Base-by-base conservation (phyloP, 23 tunicate genomes). In the Aplidium turbinatum region DNA sequence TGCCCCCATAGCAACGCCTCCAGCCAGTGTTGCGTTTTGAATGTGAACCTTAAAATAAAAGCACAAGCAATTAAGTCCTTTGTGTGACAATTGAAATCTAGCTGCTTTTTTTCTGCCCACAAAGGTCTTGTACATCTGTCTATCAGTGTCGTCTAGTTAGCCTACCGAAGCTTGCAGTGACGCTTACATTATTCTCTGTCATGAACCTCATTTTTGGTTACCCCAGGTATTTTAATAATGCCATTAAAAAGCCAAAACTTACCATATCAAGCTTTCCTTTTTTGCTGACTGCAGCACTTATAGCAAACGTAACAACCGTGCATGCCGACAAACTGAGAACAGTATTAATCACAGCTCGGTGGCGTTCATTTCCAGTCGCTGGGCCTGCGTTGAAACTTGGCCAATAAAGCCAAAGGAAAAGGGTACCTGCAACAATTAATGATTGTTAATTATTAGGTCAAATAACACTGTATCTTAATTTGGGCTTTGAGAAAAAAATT, bases 371-470 rank as follows among this genome's bases (percentile, higher is more conserved):
- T 0, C 87, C 99, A 13, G 21, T 35, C 3, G 92, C 96, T 1
- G 99, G 99, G 1, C 82, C 92, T n/a, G 97, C 95, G 73, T 95
- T 95, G 62, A 95, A 95, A 54, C 92, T 83, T 0, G 99, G 96
- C 99, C 99, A 95, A 63, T 79, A 95, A 18, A 95, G 81, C 99
- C 99, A 95, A 60, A 95, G 68, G 42, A 95, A 95, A 0, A 95
- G 39, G 36, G 99, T 95, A 11, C 97, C 97, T 91, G 35, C 32
- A 82, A n/a, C 16, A 42, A 16, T 9, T 11, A 56, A 11, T 7
- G 23, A 56, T 20, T 56, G 7, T 56, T 56, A 56, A 7, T 56
- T n/a, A n/a, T n/a, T n/a, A n/a, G n/a, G 51, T 45, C 51, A 13
- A 45, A 45, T 13, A 45, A 45, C 51, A 45, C 18, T 45, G 18